phyloP scores from a whole-genome alignment of 2,113 vertebrate genomes.

The Suricata suricatta region DNA sequence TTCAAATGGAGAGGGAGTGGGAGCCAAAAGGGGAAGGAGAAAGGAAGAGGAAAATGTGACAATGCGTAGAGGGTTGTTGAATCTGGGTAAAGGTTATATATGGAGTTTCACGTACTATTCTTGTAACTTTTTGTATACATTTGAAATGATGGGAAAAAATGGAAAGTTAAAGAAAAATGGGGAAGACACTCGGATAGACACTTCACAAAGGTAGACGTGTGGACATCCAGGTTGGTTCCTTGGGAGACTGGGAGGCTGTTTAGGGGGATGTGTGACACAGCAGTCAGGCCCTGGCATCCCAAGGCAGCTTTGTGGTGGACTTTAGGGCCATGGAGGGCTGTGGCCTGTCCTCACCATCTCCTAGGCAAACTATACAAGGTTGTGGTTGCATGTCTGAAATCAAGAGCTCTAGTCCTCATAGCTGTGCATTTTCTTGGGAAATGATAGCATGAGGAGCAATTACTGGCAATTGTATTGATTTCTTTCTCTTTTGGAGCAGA shows the following conservation, averaged over 20 bases:
- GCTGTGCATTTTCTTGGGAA: neutral
- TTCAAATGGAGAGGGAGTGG: neutral
- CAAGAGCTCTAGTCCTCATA: no score
- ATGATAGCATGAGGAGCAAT: neutral
- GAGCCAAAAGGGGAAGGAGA: no score
- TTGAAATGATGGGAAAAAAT: neutral
- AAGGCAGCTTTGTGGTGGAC: neutral
- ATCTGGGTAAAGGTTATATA: neutral
- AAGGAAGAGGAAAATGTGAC: neutral
- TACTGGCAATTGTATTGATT: neutral
- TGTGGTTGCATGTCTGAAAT: neutral
- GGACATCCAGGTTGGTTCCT: neutral
- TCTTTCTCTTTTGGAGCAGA: neutral
- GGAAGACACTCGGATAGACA: neutral
- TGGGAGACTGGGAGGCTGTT: neutral
- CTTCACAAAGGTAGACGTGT: neutral
- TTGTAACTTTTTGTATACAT: neutral
- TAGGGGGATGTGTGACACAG: neutral
- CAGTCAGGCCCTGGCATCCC: accelerated
- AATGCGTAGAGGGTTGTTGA: neutral
- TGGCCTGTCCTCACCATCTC: neutral
- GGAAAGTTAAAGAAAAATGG: neutral
- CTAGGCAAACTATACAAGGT: neutral
- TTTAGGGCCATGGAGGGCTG: no score
- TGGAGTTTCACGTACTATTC: neutral